Base-by-base conservation (phyloP, 2,888 invertebrate genomes). In the Diplazon laetatorius region DNA sequence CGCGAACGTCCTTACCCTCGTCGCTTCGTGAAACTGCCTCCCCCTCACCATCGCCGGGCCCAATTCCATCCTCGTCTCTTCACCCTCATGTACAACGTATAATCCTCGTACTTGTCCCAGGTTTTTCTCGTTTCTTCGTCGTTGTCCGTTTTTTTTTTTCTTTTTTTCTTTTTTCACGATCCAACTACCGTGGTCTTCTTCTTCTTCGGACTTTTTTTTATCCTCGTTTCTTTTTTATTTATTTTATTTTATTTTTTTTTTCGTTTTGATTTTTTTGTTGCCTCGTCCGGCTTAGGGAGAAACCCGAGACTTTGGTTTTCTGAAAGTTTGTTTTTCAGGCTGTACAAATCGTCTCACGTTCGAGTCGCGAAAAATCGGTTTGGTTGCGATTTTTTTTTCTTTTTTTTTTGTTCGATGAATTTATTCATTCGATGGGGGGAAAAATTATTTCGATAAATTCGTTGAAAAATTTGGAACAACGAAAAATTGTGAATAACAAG, bases 1-100 rank as follows among this genome's bases (percentile, higher is more conserved):
- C 68, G 73, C 75, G 52, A 50, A 68, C 76, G 63, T 82, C 80
- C 63, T 81, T 80, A 72, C 78, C 74, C 76, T 63, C 44, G 66
- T 63, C 76, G 48, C 50, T 46, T 30, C 30, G 30, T 30, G n/a
- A n/a, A n/a, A n/a, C 30, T 30, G 2, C 30, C 6, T 30, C 30
- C 4, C 6, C 30, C 6, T 30, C 30, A 5, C 6, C 6, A 2
- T 5, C 30, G 2, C 30, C 30, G 30, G 30, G 30, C 4, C 30
- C 30, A 30, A 2, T 30, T 6, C 30, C 57, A n/a, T n/a, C 42
- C 60, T 35, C 20, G 44, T 16, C 57, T 60, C 35, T 62, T 66
- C 39, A 37, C 44, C 68, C 60, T 55, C 37, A 52, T 57, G 50
- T 55, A 70, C 77, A 65, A 77, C 52, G 59, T 69, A 63, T 63